A percentile compares a stretch with the other conserved stretches of the same genome.
Conservation (phyloP, 1,140 invertebrate species). For the Cydia amplana region DNA sequence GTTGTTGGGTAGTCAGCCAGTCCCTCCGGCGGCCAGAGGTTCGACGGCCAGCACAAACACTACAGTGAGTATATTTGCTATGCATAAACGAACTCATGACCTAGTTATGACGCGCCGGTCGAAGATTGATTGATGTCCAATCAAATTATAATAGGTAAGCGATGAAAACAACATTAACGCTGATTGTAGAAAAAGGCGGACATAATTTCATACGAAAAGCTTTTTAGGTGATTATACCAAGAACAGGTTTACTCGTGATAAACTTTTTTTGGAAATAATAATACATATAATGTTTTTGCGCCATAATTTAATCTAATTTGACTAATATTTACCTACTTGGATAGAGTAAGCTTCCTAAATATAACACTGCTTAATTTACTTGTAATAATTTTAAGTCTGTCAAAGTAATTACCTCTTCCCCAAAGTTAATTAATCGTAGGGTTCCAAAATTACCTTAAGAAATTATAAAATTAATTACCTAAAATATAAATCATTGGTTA, state of each 20-base stretch:
- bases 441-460: too few relatives aligned
- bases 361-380: too few relatives aligned
- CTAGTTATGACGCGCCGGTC: slow-evolving; percentile 15
- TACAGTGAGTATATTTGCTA: slow-evolving; percentile 76
- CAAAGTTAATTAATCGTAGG: too few relatives aligned
- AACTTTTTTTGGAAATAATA: too few relatives aligned
- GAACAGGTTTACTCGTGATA: not conserved
- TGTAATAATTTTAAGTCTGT: too few relatives aligned
- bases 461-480: too few relatives aligned
- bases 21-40: slow-evolving; percentile 72
- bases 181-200: slow-evolving; percentile 6
- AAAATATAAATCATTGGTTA: not conserved
- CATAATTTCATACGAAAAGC: not conserved
- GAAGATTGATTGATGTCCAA: slow-evolving; percentile 31
- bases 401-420: too few relatives aligned
- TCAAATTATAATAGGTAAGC: slow-evolving; percentile 27
- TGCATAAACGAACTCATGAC: slow-evolving; percentile 24
- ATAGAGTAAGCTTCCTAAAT: too few relatives aligned
- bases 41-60: slow-evolving; percentile 83
- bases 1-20: slow-evolving; percentile 75
- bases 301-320: too few relatives aligned
- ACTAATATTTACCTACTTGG: too few relatives aligned
- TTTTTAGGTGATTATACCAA: not conserved
- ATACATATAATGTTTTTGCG: too few relatives aligned
- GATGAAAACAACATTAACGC: slow-evolving; percentile 25